Evolutionary conservation across 2,888 invertebrate species (phyloP).

Genomic region (Melanotus villosus): DNA sequence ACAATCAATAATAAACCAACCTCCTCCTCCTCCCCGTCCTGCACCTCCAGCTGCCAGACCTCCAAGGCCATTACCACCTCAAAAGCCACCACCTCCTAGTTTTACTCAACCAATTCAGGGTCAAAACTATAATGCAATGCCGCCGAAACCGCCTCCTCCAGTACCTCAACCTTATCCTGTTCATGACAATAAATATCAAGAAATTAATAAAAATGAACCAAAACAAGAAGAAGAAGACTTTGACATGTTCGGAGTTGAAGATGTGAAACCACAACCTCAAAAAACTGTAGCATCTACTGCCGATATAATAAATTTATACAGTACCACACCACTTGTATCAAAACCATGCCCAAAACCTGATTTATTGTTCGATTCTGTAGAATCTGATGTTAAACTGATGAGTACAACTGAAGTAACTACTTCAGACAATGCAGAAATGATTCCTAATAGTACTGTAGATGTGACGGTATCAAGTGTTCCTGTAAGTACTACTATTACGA

Average conservation of each 20-base stretch:
- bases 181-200: constrained; percentile 29
- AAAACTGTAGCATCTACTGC: constrained; percentile 66
- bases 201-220: constrained; percentile 41
- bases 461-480: not conserved
- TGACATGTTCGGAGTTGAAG: constrained; percentile 64
- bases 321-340: constrained; percentile 49
- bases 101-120: constrained; percentile 51
- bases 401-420: not conserved
- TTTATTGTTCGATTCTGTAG: constrained; percentile 53
- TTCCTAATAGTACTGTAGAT: constrained; percentile 5
- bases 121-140: constrained; percentile 51
- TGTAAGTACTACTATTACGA: not conserved
- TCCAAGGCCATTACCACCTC: constrained; percentile 58
- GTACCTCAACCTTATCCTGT: constrained; percentile 40
- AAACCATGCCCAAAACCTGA: constrained; percentile 52
- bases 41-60: constrained; percentile 45
- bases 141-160: constrained; percentile 54
- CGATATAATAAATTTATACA: constrained; percentile 67
- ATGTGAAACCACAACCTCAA: constrained; percentile 54
- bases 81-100: constrained; percentile 62
- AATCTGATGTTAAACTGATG: constrained; percentile 38
- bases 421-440: not conserved
- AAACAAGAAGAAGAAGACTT: constrained; percentile 56
- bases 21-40: constrained; percentile 49
- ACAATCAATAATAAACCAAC: not conserved